Percentiles rank a stretch among this genome's conserved stretches.
Evolutionary conservation across 2,888 invertebrate species (phyloP).

Genomic region (Pristionchus mayeri): DNA sequence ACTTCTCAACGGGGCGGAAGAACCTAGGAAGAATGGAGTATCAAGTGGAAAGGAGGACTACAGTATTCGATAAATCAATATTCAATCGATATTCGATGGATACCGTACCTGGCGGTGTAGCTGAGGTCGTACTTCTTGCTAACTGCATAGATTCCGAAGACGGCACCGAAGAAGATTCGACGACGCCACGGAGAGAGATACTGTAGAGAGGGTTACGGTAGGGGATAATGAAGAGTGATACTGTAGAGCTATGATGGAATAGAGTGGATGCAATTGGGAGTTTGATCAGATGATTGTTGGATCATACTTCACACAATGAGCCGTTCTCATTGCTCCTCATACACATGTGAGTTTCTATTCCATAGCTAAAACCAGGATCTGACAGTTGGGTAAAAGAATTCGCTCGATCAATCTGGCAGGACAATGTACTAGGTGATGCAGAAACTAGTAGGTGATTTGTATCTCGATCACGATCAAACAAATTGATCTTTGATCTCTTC

Average conservation of each 20-base stretch:
- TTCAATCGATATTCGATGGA: too few relatives aligned
- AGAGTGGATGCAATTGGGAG: too few relatives aligned
- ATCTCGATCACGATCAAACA: background rate
- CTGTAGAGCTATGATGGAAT: too few relatives aligned
- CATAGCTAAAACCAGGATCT: too few relatives aligned
- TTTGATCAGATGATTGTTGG: too few relatives aligned
- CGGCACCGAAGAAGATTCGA: slow-evolving; percentile 54
- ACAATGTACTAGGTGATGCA: too few relatives aligned
- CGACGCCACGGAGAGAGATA: slow-evolving; percentile 52
- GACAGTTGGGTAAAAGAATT: too few relatives aligned
- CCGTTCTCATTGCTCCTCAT: too few relatives aligned
- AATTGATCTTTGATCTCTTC: slow-evolving; percentile 1
- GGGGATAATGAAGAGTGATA: background rate
- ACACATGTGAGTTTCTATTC: too few relatives aligned
- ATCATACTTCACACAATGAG: too few relatives aligned
- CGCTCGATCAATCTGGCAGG: too few relatives aligned
- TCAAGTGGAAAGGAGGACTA: background rate
- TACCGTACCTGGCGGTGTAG: slow-evolving; percentile 52
- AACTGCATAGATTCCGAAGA: slow-evolving; percentile 56
- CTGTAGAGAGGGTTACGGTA: slow-evolving; percentile 1
- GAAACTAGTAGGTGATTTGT: background rate
- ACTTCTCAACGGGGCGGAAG: slow-evolving; percentile 48
- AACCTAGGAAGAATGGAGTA: background rate
- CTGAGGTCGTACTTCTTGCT: slow-evolving; percentile 58
- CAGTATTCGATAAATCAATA: background rate